These are phyloP conservation scores for Sebastes oblongus DNA, from an alignment of 2,797 vertebrate species.

Conservation along the genomic window DNA sequence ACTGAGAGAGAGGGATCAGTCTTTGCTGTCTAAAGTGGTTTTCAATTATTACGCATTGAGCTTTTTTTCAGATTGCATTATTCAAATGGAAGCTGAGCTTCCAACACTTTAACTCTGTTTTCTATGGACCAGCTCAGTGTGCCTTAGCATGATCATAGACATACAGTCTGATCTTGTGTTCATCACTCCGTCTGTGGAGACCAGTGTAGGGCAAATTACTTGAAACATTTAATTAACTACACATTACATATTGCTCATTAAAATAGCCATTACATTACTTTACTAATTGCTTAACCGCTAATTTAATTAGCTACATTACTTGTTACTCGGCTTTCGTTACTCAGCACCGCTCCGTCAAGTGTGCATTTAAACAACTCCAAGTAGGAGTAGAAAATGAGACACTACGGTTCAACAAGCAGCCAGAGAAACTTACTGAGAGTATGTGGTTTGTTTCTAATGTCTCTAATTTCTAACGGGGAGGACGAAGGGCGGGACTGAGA, in stretches of 20 bases:
- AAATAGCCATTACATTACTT: background rate
- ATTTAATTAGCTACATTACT: background rate
- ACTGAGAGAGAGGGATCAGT: background rate
- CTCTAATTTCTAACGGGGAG: no score
- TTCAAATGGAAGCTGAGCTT: background rate
- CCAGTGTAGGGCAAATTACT: background rate
- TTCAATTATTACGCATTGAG: background rate
- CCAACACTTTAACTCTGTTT: background rate
- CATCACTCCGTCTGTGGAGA: background rate
- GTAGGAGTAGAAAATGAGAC: background rate
- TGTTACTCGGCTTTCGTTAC: background rate
- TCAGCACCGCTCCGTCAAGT: background rate
- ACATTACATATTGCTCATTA: background rate
- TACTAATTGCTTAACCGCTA: background rate
- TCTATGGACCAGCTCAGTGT: background rate
- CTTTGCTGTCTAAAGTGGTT: conserved; percentile 4
- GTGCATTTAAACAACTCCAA: background rate
- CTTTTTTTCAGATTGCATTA: background rate
- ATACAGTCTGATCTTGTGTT: background rate
- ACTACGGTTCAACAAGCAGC: background rate
- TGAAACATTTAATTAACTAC: background rate
- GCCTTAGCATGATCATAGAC: background rate
- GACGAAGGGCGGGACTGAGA: no score
- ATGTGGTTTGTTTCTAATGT: no score
- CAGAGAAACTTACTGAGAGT: no score